These are phyloP conservation scores for Drosophila carrolli DNA, from an alignment of 1,140 invertebrate species.

Conservation along the genomic window DNA sequence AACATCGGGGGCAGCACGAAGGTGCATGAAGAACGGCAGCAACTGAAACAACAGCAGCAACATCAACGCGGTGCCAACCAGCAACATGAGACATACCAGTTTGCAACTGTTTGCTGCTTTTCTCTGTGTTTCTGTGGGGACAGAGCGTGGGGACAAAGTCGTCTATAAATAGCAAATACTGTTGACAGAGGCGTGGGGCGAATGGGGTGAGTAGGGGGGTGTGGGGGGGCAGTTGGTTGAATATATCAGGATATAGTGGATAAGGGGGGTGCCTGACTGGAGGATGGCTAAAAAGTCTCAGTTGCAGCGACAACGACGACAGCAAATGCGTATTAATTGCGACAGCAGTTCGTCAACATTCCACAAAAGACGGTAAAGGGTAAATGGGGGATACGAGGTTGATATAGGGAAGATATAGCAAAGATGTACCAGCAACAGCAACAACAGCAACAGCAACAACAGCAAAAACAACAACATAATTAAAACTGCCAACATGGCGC, in stretches of 20 bases:
- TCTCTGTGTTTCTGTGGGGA: constrained; percentile 25
- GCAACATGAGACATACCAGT: constrained; percentile 32
- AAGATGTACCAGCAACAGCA: not conserved
- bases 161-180: constrained; percentile 69
- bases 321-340: constrained; percentile 77
- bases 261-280: not conserved
- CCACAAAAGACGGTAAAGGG: constrained; percentile 25
- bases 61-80: not conserved
- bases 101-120: constrained; percentile 41
- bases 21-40: constrained; percentile 12
- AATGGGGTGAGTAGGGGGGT: not conserved
- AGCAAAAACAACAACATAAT: constrained; percentile 68
- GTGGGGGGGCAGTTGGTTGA: not conserved
- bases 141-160: constrained; percentile 64
- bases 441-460: not conserved
- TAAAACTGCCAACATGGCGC: constrained; percentile 78
- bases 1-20: constrained; percentile 10
- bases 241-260: too few relatives aligned
- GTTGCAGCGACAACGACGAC: constrained; percentile 65
- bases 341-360: constrained; percentile 80
- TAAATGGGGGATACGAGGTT: not conserved
- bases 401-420: constrained; percentile 1
- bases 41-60: constrained; percentile 9
- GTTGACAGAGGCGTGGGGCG: constrained; percentile 20
- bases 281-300: constrained; percentile 52